Percentiles rank a stretch among this genome's conserved stretches.
phyloP scores from a whole-genome alignment of 2,888 invertebrate genomes.

The Chrysopilus asiliformis region DNA sequence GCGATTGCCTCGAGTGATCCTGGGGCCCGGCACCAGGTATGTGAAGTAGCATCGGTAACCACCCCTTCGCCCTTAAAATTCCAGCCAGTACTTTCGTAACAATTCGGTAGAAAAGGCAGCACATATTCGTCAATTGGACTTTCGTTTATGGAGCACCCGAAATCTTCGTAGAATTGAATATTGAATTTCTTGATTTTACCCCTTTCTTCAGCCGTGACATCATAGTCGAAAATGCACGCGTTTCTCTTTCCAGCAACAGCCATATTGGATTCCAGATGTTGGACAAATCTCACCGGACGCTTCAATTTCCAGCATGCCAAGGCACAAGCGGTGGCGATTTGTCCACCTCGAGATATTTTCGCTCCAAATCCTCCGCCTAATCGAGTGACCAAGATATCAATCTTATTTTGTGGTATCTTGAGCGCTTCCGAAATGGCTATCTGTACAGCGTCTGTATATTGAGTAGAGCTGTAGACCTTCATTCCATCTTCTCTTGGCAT shows the following conservation, averaged over 20 bases:
- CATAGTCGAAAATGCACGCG: constrained; percentile 44
- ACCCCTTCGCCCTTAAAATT: constrained; percentile 50
- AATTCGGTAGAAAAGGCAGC: constrained; percentile 35
- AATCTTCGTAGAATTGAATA: constrained; percentile 24
- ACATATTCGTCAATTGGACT: constrained; percentile 27
- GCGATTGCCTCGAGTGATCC: constrained; percentile 42
- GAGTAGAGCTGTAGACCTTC: constrained; percentile 50
- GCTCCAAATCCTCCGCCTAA: constrained; percentile 73
- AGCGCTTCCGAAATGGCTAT: constrained; percentile 43
- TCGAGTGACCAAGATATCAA: constrained; percentile 57
- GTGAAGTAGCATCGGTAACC: constrained; percentile 46
- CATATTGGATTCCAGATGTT: constrained; percentile 55
- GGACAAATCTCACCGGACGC: constrained; percentile 50
- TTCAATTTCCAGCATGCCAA: constrained; percentile 53
- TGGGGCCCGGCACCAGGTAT: constrained; percentile 50
- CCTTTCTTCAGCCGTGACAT: constrained; percentile 43
- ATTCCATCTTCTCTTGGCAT: constrained; percentile 58
- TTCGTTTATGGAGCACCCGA: constrained; percentile 41
- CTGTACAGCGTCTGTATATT: constrained; percentile 50
- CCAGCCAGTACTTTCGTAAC: constrained; percentile 52
- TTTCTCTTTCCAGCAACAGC: constrained; percentile 47
- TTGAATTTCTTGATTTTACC: constrained; percentile 42
- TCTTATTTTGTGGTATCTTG: constrained; percentile 45
- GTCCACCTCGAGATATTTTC: constrained; percentile 51
- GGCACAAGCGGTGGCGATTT: constrained; percentile 51